phyloP scores from a whole-genome alignment of 2,797 vertebrate species.

The Tauraco hartlaubi region DNA sequence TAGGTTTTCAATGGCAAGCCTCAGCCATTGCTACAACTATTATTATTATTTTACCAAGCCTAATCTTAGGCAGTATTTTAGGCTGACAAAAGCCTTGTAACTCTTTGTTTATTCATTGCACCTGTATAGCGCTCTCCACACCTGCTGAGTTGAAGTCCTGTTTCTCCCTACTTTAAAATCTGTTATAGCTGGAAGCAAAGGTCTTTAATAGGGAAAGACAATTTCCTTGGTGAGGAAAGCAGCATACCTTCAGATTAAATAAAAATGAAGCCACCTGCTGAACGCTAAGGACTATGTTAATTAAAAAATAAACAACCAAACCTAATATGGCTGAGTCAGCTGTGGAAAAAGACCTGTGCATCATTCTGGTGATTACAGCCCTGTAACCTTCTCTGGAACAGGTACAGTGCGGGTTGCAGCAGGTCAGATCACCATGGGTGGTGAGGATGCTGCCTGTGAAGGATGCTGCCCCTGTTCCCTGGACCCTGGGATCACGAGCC shows the following conservation, averaged over 20 bases:
- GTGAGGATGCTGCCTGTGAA: not conserved
- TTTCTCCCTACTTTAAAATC: conserved; percentile 54
- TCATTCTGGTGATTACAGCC: not conserved
- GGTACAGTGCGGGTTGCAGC: fast-evolving
- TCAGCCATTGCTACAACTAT: conserved; percentile 54
- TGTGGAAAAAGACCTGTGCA: not conserved
- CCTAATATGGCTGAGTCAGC: not conserved
- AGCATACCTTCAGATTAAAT: not conserved
- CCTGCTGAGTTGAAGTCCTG: conserved; percentile 57
- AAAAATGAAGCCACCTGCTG: not conserved
- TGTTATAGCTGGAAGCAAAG: conserved; percentile 35
- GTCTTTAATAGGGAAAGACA: conserved; percentile 12
- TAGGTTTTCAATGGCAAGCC: conserved; percentile 59
- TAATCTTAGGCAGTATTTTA: conserved; percentile 68
- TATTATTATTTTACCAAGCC: conserved; percentile 78
- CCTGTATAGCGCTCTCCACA: conserved; percentile 24
- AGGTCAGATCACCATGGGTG: not conserved
- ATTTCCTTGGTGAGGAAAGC: not conserved
- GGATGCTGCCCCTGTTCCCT: not conserved
- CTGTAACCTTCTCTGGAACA: not conserved
- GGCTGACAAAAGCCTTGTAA: conserved; percentile 63
- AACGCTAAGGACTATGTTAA: not conserved
- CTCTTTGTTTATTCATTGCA: conserved; percentile 71
- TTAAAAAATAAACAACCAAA: not conserved
- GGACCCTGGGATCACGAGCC: fast-evolving